phyloP scores from a whole-genome alignment of 2,113 vertebrate species.

The Oxyruncus cristatus region DNA sequence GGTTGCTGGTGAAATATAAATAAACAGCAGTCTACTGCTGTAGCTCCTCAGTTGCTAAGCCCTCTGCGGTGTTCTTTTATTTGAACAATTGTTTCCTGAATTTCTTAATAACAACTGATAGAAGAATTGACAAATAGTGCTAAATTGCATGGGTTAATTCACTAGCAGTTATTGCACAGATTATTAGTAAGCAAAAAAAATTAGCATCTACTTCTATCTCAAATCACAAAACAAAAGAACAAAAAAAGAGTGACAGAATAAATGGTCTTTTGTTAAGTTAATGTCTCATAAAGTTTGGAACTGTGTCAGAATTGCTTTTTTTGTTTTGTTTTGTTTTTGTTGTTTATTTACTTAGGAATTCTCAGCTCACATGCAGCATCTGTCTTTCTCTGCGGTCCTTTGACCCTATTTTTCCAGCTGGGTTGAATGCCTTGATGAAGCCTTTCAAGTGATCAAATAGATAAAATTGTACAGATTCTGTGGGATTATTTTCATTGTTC shows the following conservation, averaged over 20 bases:
- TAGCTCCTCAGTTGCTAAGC: neutral
- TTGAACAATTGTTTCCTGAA: constrained; percentile 67
- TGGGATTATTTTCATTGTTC: constrained; percentile 68
- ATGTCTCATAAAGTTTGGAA: constrained; percentile 69
- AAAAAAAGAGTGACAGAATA: constrained; percentile 33
- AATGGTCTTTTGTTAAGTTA: constrained; percentile 64
- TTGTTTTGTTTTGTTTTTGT: constrained; percentile 51
- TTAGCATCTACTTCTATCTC: constrained; percentile 52
- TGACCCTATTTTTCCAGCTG: constrained; percentile 28
- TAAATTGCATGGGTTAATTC: constrained; percentile 63
- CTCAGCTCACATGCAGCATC: constrained; percentile 60
- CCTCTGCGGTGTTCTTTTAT: constrained; percentile 12
- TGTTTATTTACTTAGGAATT: constrained; percentile 67
- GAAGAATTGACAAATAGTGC: constrained; percentile 53
- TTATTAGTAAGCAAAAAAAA: constrained; percentile 68
- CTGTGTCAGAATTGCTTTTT: constrained; percentile 54
- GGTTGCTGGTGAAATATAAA: constrained; percentile 30
- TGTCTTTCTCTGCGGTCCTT: constrained; percentile 60
- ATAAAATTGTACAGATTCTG: constrained; percentile 62
- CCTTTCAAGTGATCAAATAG: constrained; percentile 67
- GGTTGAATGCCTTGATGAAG: constrained; percentile 68
- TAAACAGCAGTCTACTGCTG: neutral
- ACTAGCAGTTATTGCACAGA: constrained; percentile 42
- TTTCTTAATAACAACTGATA: constrained; percentile 48
- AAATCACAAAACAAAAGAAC: constrained; percentile 45